Conservation (phyloP, 2,113 vertebrate genomes). For the Bos javanicus region DNA sequence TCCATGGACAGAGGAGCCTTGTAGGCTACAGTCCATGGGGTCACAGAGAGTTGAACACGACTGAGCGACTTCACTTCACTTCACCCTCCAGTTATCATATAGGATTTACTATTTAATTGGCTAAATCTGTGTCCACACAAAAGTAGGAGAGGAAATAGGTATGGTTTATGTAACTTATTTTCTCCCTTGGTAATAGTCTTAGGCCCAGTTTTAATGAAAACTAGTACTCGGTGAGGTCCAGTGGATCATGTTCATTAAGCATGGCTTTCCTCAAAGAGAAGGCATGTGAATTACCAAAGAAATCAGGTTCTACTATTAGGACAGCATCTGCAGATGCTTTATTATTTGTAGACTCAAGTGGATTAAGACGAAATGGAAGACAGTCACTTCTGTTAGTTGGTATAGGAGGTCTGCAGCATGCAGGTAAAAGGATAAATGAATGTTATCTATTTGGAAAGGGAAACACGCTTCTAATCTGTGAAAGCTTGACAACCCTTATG, state of each 20-base stretch:
- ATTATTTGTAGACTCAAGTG: background rate
- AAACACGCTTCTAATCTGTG: background rate
- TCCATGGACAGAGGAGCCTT: background rate
- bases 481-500: background rate
- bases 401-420: background rate
- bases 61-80: background rate
- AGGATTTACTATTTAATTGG: conserved; percentile 29
- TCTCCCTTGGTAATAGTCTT: background rate
- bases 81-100: background rate
- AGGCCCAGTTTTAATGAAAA: background rate
- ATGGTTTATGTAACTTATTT: background rate
- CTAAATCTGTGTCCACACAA: background rate
- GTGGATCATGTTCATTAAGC: background rate
- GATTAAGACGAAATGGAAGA: background rate
- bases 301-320: background rate
- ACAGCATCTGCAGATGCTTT: background rate
- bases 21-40: background rate
- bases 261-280: background rate
- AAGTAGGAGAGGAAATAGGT: background rate
- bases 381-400: background rate
- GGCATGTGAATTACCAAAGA: background rate
- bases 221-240: background rate
- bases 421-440: background rate
- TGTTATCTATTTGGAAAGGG: background rate
- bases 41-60: background rate